Conservation (phyloP, 2,797 vertebrate species). For the Eupleurogrammus muticus region DNA sequence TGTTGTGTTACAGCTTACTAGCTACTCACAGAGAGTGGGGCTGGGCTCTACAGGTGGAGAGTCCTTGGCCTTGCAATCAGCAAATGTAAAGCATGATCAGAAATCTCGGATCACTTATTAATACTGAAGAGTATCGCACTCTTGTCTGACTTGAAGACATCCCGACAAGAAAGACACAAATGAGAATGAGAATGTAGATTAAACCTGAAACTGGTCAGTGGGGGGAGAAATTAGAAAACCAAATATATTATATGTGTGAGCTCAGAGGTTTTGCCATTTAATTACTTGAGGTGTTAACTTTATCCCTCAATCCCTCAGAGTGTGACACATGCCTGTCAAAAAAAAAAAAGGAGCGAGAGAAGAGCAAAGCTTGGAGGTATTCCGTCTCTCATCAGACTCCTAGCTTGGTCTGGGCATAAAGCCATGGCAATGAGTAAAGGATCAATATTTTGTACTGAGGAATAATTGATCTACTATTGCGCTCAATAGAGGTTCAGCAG, state of each 20-base stretch:
- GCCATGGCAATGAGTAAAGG: slow-evolving; percentile 43
- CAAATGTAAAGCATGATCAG: too few species aligned
- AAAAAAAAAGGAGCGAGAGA: neutral
- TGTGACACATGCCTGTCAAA: slow-evolving; percentile 8
- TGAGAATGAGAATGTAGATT: too few species aligned
- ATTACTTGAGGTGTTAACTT: slow-evolving; percentile 29
- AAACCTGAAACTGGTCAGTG: too few species aligned
- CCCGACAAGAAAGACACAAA: too few species aligned
- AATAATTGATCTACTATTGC: slow-evolving; percentile 57
- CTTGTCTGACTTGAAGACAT: neutral
- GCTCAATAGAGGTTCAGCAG: slow-evolving; percentile 51
- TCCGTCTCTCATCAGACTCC: slow-evolving; percentile 23
- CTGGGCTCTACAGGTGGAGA: too few species aligned
- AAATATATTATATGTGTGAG: too few species aligned
- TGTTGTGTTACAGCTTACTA: too few species aligned
- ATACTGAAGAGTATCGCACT: too few species aligned
- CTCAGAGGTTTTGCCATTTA: neutral
- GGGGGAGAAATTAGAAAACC: too few species aligned
- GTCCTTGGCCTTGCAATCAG: too few species aligned
- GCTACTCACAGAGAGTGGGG: too few species aligned
- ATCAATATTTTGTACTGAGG: slow-evolving; percentile 55
- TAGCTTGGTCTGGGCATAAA: slow-evolving; percentile 34
- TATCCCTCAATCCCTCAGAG: slow-evolving; percentile 11
- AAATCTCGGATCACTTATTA: too few species aligned
- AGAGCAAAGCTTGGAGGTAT: slow-evolving; percentile 2